These are phyloP conservation scores for Glossophaga mutica DNA, from an alignment of 2,797 vertebrate genomes.

Conservation along the genomic window DNA sequence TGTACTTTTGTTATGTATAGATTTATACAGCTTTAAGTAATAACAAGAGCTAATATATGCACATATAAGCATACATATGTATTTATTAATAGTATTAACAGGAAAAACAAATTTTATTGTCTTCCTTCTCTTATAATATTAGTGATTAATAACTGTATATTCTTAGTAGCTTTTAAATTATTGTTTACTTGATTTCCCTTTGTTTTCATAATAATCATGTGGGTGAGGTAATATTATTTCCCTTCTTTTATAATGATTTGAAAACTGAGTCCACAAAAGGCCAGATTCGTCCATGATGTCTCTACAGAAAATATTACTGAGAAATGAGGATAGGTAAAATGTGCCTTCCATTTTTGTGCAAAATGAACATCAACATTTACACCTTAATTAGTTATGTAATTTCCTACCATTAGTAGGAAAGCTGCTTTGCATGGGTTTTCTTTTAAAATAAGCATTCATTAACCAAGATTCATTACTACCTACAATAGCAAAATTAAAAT, in stretches of 20 bases:
- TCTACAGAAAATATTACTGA: background rate
- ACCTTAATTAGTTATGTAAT: background rate
- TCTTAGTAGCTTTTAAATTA: background rate
- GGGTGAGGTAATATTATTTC: background rate
- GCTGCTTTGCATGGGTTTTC: background rate
- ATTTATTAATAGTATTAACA: background rate
- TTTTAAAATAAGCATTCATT: constrained; percentile 43
- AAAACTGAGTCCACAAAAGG: background rate
- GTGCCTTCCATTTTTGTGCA: background rate
- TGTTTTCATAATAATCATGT: constrained; percentile 9
- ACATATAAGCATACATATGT: background rate
- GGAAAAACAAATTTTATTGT: background rate
- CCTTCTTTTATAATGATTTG: background rate
- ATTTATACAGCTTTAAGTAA: background rate
- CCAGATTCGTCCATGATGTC: background rate
- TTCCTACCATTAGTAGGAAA: background rate
- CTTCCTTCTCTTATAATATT: background rate
- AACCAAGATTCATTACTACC: background rate
- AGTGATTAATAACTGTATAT: background rate
- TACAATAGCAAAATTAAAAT: background rate
- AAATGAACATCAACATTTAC: background rate
- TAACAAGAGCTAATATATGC: background rate
- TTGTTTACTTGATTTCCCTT: constrained; percentile 21
- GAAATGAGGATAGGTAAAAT: background rate
- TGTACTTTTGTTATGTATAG: background rate